These are phyloP conservation scores for Ochlodes sylvanus DNA, from an alignment of 2,888 invertebrate species.

Conservation along the genomic window DNA sequence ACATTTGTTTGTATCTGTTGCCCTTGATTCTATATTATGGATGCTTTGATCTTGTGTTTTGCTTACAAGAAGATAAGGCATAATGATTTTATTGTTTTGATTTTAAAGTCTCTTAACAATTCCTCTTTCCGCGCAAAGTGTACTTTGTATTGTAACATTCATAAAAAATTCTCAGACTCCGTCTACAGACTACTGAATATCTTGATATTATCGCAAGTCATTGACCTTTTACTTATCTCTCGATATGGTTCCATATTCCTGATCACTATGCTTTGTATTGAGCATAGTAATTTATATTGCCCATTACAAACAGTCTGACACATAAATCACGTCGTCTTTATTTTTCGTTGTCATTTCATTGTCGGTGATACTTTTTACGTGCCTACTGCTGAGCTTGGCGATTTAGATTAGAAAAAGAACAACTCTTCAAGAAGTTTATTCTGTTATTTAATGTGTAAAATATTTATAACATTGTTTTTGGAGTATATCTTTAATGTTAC, in stretches of 20 bases:
- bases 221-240: slow-evolving; percentile 42
- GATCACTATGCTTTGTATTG: slow-evolving; percentile 4
- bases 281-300: background rate
- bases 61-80: background rate
- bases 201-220: slow-evolving; percentile 38
- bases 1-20: slow-evolving; percentile 14
- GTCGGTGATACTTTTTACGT: no score
- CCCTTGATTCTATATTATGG: slow-evolving; percentile 11
- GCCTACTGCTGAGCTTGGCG: no score
- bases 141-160: slow-evolving; percentile 24
- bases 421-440: no score
- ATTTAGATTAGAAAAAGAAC: no score
- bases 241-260: slow-evolving; percentile 27
- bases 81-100: background rate
- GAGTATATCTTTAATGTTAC: no score
- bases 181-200: slow-evolving; percentile 39
- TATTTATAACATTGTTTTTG: no score
- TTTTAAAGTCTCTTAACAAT: background rate
- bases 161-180: slow-evolving; percentile 42
- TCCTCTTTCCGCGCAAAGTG: background rate
- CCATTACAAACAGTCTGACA: background rate
- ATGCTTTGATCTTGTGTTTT: background rate
- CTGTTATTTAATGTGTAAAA: no score
- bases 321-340: background rate
- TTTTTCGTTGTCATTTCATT: background rate